phyloP scores from a whole-genome alignment of 92 coral and sea anemone genomes.

The Palythoa caribaeorum region DNA sequence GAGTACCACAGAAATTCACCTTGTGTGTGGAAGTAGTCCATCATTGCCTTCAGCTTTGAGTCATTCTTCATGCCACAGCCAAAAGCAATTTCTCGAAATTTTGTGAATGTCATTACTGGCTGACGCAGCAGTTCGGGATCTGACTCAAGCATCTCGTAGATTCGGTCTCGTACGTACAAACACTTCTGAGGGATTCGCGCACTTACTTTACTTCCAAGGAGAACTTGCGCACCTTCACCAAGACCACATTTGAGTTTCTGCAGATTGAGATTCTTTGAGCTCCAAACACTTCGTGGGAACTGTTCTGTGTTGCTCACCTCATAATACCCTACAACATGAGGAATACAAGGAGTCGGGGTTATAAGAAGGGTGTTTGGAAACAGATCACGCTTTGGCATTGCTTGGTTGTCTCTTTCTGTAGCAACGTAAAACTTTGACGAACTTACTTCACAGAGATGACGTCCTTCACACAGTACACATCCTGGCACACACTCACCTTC shows the following conservation, averaged over 20 bases:
- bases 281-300: slow-evolving; percentile 74
- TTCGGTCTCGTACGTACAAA: slow-evolving; percentile 84
- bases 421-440: slow-evolving; percentile 73
- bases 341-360: slow-evolving; percentile 77
- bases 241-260: slow-evolving; percentile 86
- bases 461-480: slow-evolving; percentile 84
- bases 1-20: slow-evolving; percentile 95
- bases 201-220: slow-evolving; percentile 77
- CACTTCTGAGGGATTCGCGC: slow-evolving; percentile 92
- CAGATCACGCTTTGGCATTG: not conserved
- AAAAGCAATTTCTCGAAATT: slow-evolving; percentile 78
- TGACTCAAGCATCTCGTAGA: slow-evolving; percentile 74
- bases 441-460: slow-evolving; percentile 74
- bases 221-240: slow-evolving; percentile 75
- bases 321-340: slow-evolving; percentile 89
- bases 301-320: slow-evolving; percentile 86
- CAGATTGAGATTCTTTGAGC: slow-evolving; percentile 79
- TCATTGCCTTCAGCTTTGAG: slow-evolving; percentile 81
- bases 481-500: slow-evolving; percentile 82
- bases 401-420: slow-evolving; percentile 26
- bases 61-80: slow-evolving; percentile 92
- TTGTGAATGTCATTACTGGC: slow-evolving; percentile 77
- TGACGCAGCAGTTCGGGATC: slow-evolving; percentile 73
- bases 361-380: slow-evolving; percentile 38
- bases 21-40: slow-evolving; percentile 87